Conservation (phyloP, 2,113 vertebrate species). For the Notiomystis cincta region DNA sequence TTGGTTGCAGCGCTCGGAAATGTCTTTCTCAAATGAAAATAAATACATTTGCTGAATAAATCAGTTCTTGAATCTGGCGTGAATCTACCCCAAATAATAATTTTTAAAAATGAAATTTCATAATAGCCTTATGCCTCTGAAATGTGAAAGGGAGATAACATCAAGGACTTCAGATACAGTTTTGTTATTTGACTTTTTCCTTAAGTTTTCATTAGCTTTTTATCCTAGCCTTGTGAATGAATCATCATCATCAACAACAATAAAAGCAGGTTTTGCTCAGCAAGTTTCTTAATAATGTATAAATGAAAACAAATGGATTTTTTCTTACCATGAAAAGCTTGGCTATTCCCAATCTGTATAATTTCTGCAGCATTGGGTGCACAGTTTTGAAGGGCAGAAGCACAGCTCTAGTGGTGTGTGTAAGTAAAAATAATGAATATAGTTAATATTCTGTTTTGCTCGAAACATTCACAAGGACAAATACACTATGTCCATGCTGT, state of each 20-base stretch:
- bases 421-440: background rate
- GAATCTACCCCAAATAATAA: background rate
- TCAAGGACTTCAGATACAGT: background rate
- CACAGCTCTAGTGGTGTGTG: background rate
- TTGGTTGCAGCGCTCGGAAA: background rate
- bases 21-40: background rate
- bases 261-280: background rate
- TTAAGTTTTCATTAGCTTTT: background rate
- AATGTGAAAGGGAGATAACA: background rate
- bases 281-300: background rate
- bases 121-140: background rate
- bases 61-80: background rate
- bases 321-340: background rate
- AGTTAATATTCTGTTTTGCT: background rate
- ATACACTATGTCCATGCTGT: background rate
- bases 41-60: background rate
- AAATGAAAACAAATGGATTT: background rate
- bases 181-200: background rate
- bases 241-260: background rate
- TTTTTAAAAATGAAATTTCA: background rate
- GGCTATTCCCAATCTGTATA: background rate
- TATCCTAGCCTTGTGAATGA: background rate
- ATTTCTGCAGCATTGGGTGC: background rate
- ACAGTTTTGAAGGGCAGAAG: background rate
- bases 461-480: background rate